Base-by-base conservation (phyloP, 1,140 invertebrate species). In the Drusus annulatus region DNA sequence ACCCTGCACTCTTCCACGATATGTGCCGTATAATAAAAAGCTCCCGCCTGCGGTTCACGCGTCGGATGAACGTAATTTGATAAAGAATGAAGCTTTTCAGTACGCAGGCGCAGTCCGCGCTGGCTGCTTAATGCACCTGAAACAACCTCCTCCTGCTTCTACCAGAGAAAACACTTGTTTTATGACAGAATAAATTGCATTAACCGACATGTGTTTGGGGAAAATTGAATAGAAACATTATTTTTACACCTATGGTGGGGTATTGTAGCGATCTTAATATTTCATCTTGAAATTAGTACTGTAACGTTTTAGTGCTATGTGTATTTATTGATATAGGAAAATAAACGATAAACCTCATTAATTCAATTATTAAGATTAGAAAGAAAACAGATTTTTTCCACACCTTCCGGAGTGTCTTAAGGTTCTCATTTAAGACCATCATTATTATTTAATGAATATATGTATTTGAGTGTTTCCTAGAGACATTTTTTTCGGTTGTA, bases 11-110 rank as follows among this genome's bases (percentile, higher is more conserved):
- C 17, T 17, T 68, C 17, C 16, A 31, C 28, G 31, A 36, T 68
- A 36, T 68, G 31, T 68, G 63, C 23, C 36, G 71, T 31, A 54
- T 71, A 79, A 79, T 79, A 79, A 71, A 79, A 79, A 58, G 60
- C 51, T 71, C 77, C 76, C 45, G 8, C 45, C 8, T 71, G 77
- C 28, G 52, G 77, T 71, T 17, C 77, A 71, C 65, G 77, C 77
- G 65, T 79, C 52, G 25, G 52, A 69, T 73, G 65, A 79, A 62
- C 77, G 54, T 79, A 79, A 79, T 79, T 79, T 60, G 77, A 79
- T 79, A 79, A 78, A 79, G 77, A n/a, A n/a, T n/a, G 63, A 60
- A 78, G 71, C 25, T 74, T 54, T 58, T 52, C 52, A 58, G 28
- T 60, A 60, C 77, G 68, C 77, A 65, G 60, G 77, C 65, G 65